Percentiles rank a stretch among this genome's conserved stretches.
Conservation (phyloP, 2,888 invertebrate genomes). For the Cremastinae sp. region DNA sequence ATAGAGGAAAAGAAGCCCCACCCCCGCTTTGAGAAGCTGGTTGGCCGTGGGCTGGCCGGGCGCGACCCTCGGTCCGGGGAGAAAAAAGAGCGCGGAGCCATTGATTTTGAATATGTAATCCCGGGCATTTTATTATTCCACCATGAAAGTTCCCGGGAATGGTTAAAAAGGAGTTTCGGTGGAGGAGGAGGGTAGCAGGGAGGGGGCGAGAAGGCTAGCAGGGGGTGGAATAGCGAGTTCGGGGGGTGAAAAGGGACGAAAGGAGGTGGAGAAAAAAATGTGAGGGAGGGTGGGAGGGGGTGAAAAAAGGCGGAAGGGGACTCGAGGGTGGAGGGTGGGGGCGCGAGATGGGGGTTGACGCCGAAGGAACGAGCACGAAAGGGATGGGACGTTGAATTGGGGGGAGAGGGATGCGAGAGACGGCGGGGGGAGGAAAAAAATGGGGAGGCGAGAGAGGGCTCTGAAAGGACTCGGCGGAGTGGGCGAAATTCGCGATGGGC, state of each 20-base stretch:
- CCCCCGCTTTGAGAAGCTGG: slow-evolving; percentile 58
- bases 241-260: slow-evolving; percentile 31
- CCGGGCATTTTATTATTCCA: slow-evolving; percentile 79
- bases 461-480: slow-evolving; percentile 35
- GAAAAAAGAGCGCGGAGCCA: slow-evolving; percentile 70
- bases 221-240: slow-evolving; percentile 2
- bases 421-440: slow-evolving; percentile 33
- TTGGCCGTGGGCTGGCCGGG: slow-evolving; percentile 26
- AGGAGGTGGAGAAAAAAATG: slow-evolving; percentile 59
- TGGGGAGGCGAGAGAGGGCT: not conserved
- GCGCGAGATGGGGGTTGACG: too few relatives aligned
- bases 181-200: slow-evolving; percentile 57
- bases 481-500: slow-evolving; percentile 39
- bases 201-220: slow-evolving; percentile 57
- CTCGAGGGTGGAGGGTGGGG: slow-evolving; percentile 39
- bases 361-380: slow-evolving; percentile 51
- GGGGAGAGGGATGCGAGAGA: not conserved
- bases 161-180: too few relatives aligned
- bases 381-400: slow-evolving; percentile 56
- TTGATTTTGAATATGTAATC: slow-evolving; percentile 80
- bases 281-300: slow-evolving; percentile 16
- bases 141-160: slow-evolving; percentile 58
- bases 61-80: slow-evolving; percentile 55
- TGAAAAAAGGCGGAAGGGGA: slow-evolving; percentile 35
- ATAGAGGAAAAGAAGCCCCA: slow-evolving; percentile 66